Percentiles rank a stretch among this genome's conserved stretches.
Conservation (phyloP, 2,888 invertebrate genomes). For the Eupithecia pulchellata region DNA sequence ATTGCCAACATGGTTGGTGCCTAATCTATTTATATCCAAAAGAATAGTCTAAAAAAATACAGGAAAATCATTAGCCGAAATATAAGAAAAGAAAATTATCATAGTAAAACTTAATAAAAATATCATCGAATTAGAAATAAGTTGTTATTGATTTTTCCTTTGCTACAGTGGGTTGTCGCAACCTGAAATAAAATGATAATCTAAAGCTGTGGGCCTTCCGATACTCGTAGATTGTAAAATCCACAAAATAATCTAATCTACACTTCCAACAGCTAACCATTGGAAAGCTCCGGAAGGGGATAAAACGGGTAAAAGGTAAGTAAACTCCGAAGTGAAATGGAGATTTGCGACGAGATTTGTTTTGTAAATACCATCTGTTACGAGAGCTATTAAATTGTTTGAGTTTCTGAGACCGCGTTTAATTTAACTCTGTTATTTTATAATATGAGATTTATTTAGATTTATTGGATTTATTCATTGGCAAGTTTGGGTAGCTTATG, state of each 20-base stretch:
- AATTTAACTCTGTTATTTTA: constrained; percentile 12
- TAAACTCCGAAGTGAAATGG: constrained; percentile 10
- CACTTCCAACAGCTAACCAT: not conserved
- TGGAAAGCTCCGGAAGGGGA: not conserved
- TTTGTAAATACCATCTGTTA: constrained; percentile 20
- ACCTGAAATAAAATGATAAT: not conserved
- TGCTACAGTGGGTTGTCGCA: too few relatives aligned
- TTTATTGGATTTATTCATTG: too few relatives aligned
- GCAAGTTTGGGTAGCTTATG: too few relatives aligned
- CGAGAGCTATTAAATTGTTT: constrained; percentile 21
- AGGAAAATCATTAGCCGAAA: too few relatives aligned
- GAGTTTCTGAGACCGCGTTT: constrained; percentile 1
- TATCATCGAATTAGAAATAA: too few relatives aligned
- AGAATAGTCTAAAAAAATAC: too few relatives aligned
- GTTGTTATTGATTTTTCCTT: too few relatives aligned
- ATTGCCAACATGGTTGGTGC: too few relatives aligned
- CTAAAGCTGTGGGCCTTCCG: not conserved
- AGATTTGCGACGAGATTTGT: constrained; percentile 7
- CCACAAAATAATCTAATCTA: not conserved
- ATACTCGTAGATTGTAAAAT: constrained; percentile 1
- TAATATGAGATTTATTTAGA: not conserved
- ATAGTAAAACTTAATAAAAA: too few relatives aligned
- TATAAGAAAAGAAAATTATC: too few relatives aligned
- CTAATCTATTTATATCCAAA: too few relatives aligned
- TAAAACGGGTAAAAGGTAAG: constrained; percentile 8